phyloP scores from a whole-genome alignment of 2,888 invertebrate species.

The Calliphora vomitoria region DNA sequence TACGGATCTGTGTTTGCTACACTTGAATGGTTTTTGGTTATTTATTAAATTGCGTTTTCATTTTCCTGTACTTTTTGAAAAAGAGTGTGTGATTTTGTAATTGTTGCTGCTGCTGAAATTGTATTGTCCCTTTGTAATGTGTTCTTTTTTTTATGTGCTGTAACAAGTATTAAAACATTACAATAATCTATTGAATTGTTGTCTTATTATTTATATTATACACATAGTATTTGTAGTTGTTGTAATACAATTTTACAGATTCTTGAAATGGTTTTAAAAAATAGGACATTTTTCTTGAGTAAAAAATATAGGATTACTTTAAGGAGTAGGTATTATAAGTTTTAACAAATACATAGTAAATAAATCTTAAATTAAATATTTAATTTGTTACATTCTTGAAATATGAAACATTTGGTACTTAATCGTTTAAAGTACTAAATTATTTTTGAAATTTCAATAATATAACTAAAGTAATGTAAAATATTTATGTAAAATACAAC shows the following conservation, averaged over 20 bases:
- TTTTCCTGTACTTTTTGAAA: neutral
- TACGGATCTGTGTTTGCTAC: constrained; percentile 2
- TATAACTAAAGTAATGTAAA: no score
- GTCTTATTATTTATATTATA: neutral
- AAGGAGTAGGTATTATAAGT: no score
- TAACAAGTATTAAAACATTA: constrained; percentile 51
- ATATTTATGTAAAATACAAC: no score
- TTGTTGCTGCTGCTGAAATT: neutral
- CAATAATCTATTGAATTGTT: constrained; percentile 45
- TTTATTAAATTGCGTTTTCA: constrained; percentile 59
- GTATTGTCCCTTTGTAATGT: constrained; percentile 38
- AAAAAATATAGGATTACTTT: neutral
- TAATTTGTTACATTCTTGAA: no score
- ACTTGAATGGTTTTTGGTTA: constrained; percentile 62
- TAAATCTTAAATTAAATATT: no score
- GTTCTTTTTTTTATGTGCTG: constrained; percentile 27
- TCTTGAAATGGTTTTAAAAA: neutral
- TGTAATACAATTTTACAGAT: neutral
- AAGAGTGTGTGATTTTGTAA: neutral
- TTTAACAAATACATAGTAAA: no score
- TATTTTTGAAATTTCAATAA: no score
- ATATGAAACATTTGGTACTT: no score
- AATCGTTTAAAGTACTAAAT: no score
- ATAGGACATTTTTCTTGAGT: neutral
- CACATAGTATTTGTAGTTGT: no score